Base-by-base conservation (phyloP, 2,797 vertebrate species). In the Clamator glandarius region DNA sequence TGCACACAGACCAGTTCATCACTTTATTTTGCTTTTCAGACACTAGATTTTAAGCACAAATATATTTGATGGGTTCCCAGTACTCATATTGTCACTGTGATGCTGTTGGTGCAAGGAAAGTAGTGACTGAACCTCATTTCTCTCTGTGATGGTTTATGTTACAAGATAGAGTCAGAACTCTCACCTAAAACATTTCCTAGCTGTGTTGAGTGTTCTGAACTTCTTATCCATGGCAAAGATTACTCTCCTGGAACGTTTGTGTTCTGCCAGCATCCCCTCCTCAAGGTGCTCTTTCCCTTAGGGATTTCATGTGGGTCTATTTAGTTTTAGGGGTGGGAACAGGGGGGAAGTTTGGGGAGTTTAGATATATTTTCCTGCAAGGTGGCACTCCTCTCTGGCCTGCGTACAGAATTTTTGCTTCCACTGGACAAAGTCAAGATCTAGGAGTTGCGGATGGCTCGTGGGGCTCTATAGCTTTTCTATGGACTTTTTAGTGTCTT, bases 311-410 rank as follows among this genome's bases (percentile, higher is more conserved):
- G 8, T 28, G 52, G 7, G 5, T 46, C 51, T 86, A 4, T 75
- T 51, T 42, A 23, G 15, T 79, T 90, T 59, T 0, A 3, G 0
- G 16, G 50, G 8, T 28, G 0, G 9, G 39, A 39, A 39, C 39
- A 12, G 39, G 44, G 9, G 15, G 12, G 14, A 5, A 26, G 28
- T 28, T 66, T 8, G 31, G 57, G 36, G 46, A 72, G 29, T 8
- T 2, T 2, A 41, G 21, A 12, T 33, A 1, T 6, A 66, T 77
- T 59, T 59, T 44, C 4, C 61, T 15, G 1, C 42, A 86, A 54
- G 28, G 23, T 84, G 58, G 31, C 46, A 58, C 35, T 77, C 48
- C 26, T 72, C 13, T 44, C 57, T 23, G 33, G 55, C 6, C 21
- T 11, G 2, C 42, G 4, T 14, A 31, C 2, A 51, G 26, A 62